A percentile compares a stretch with the other conserved stretches of the same genome.
These are phyloP conservation scores for Sarcophaga subvicina DNA, from an alignment of 2,888 invertebrate species.

Conservation along the genomic window DNA sequence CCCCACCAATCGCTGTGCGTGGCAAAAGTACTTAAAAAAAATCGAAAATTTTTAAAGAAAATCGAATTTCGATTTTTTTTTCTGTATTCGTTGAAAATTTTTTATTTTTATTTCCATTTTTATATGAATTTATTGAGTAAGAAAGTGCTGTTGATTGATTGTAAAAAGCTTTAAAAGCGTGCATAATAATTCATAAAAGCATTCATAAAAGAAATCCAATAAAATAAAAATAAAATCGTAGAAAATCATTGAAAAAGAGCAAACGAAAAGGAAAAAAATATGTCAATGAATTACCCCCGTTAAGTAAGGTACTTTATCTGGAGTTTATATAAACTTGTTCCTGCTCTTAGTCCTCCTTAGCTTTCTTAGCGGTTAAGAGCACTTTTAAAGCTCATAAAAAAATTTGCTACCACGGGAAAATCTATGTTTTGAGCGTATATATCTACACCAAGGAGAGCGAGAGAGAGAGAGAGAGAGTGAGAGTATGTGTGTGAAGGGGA, in stretches of 20 bases:
- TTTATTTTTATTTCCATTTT: constrained; percentile 3
- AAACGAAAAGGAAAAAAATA: neutral
- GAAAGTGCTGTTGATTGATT: constrained; percentile 34
- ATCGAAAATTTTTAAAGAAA: neutral
- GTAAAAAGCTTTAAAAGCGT: neutral
- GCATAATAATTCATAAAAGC: constrained; percentile 28
- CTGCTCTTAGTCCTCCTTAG: too few relatives aligned
- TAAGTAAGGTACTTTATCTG: neutral
- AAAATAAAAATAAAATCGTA: neutral
- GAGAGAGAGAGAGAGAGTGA: neutral
- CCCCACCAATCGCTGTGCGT: too few relatives aligned
- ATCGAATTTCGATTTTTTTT: neutral
- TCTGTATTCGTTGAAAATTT: neutral
- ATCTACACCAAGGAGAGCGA: neutral
- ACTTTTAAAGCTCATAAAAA: constrained; percentile 32
- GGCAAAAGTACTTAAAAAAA: too few relatives aligned
- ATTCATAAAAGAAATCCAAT: neutral
- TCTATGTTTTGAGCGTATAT: neutral
- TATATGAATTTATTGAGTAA: constrained; percentile 27
- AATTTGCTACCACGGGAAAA: neutral
- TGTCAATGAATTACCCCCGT: constrained; percentile 16
- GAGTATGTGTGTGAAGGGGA: too few relatives aligned
- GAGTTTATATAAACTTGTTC: neutral
- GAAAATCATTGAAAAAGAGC: neutral
- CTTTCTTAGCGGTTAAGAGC: constrained; percentile 1